These are phyloP conservation scores for Forbesichthys papilliferus DNA, from an alignment of 2,113 vertebrate genomes.

Conservation along the genomic window DNA sequence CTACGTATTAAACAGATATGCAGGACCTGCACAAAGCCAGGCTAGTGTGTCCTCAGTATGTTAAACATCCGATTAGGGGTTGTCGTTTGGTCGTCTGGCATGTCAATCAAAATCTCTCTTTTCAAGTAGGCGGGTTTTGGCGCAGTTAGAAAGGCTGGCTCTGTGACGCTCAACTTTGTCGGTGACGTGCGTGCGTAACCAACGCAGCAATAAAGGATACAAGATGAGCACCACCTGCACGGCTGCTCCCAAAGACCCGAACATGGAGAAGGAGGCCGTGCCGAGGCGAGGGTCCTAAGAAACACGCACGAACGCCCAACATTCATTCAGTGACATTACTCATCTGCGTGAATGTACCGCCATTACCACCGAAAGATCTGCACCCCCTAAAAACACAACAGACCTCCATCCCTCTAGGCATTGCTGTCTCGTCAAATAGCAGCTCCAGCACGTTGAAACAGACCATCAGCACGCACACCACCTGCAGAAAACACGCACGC, in stretches of 20 bases:
- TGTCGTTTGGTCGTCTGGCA: no score
- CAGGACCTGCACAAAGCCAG: no score
- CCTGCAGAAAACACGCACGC: conserved; percentile 67
- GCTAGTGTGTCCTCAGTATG: no score
- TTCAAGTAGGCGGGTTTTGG: neutral
- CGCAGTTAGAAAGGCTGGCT: neutral
- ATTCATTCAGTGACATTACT: neutral
- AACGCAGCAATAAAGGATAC: conserved; percentile 82
- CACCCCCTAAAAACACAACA: neutral
- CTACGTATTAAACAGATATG: no score
- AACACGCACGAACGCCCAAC: conserved; percentile 3
- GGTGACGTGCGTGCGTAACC: neutral
- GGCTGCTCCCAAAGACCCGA: conserved; percentile 90
- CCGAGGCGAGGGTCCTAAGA: conserved; percentile 86
- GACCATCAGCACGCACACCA: conserved; percentile 90
- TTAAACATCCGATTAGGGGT: no score
- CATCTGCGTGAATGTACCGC: neutral
- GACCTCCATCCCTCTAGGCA: conserved; percentile 96
- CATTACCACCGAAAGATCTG: no score
- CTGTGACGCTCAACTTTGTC: neutral
- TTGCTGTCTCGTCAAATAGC: conserved; percentile 89
- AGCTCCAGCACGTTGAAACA: conserved; percentile 93
- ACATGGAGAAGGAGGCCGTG: conserved; percentile 92
- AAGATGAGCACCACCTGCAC: conserved; percentile 95
- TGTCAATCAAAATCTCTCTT: no score